These are phyloP conservation scores for Halyomorpha halys DNA, from an alignment of 1,140 invertebrate genomes.

Conservation along the genomic window DNA sequence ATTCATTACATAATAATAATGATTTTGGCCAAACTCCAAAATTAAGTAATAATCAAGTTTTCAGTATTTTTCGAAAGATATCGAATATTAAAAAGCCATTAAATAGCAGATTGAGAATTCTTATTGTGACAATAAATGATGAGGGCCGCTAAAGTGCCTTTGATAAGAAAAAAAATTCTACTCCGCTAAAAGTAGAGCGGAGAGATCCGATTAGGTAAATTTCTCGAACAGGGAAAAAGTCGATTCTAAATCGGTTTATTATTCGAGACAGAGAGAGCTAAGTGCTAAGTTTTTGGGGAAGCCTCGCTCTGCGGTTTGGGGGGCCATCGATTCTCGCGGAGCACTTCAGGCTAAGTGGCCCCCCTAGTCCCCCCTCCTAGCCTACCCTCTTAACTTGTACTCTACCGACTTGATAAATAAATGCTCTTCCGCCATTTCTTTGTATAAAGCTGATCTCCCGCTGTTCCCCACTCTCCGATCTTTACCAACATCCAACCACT, in stretches of 20 bases:
- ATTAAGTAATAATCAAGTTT: too few relatives aligned
- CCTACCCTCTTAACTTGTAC: conserved; percentile 28
- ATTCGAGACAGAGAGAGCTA: background rate
- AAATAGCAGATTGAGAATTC: too few relatives aligned
- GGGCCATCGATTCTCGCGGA: background rate
- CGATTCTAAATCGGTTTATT: conserved; percentile 14
- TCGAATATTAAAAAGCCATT: too few relatives aligned
- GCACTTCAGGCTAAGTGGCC: background rate
- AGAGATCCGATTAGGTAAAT: background rate
- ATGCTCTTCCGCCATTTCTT: conserved; percentile 29
- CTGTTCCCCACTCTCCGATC: too few relatives aligned
- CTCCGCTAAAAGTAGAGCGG: background rate
- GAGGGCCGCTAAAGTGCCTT: too few relatives aligned
- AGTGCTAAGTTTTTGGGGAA: background rate
- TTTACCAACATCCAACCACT: too few relatives aligned
- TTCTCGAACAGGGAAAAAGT: background rate
- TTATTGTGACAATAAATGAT: too few relatives aligned
- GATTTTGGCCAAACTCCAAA: too few relatives aligned
- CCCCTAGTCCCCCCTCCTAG: too few relatives aligned
- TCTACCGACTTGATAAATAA: conserved; percentile 30
- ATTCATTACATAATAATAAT: too few relatives aligned
- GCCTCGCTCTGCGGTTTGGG: conserved; percentile 28
- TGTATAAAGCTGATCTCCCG: conserved; percentile 21
- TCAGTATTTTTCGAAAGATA: too few relatives aligned
- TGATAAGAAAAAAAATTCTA: conserved; percentile 26